Percentiles rank a stretch among this genome's conserved stretches.
These are phyloP conservation scores for Holothuria glaberrima DNA, from an alignment of 35 echinoderm and acorn worm genomes.

Conservation along the genomic window DNA sequence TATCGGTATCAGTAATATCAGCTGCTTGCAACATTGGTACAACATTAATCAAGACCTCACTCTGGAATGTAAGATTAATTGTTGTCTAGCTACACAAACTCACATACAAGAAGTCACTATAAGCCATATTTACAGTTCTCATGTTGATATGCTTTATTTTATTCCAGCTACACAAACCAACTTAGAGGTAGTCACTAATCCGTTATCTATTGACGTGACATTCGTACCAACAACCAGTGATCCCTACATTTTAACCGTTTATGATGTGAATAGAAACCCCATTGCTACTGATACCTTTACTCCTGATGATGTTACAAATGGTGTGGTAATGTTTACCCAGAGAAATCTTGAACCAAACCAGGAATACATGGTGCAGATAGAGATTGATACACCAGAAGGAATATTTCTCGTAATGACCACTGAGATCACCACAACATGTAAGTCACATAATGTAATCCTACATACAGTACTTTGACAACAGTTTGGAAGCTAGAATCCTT, in stretches of 20 bases:
- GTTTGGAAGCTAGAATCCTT: no score
- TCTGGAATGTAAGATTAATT: no score
- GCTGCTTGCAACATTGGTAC: no score
- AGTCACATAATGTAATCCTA: not conserved
- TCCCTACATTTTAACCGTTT: conserved; percentile 14
- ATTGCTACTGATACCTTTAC: not conserved
- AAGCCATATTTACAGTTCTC: no score
- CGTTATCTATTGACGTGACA: not conserved
- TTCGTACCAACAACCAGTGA: conserved; percentile 16
- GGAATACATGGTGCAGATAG: conserved; percentile 25
- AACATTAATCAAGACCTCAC: no score
- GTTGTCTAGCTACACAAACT: no score
- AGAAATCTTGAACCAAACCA: not conserved
- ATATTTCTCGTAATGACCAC: not conserved
- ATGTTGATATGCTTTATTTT: no score
- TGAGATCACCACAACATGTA: not conserved
- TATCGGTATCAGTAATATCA: no score
- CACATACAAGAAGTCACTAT: no score
- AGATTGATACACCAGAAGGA: conserved; percentile 40
- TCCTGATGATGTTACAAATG: conserved; percentile 34
- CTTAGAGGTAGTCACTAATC: not conserved
- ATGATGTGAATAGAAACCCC: conserved; percentile 34
- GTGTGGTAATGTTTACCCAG: conserved; percentile 26
- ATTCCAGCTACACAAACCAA: conserved; percentile 13
- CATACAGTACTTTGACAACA: no score